Base-by-base conservation (phyloP, 1,140 invertebrate genomes). In the Zaprionus africanus region DNA sequence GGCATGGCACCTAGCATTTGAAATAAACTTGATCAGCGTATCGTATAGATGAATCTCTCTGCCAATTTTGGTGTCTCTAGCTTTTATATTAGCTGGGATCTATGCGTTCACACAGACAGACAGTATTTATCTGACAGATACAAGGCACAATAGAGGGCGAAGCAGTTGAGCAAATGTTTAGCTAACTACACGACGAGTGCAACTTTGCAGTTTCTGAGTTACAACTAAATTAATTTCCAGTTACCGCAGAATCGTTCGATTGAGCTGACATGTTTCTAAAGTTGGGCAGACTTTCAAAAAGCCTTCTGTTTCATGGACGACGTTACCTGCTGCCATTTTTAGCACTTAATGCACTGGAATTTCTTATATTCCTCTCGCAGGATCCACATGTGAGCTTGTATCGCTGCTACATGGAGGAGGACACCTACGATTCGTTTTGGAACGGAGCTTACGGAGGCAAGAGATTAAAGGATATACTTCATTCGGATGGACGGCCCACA, bases 391-490 rank as follows among this genome's bases (percentile, higher is more conserved):
- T n/a, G 5, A 28, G 31, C 5, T n/a, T 62, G 5, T 15, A 34
- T 56, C 53, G 15, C 13, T 65, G 63, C 24, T 65, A 57, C 17
- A 15, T 46, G 53, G 26, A 65, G 11, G 43, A 65, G 1, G 5
- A 31, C 41, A 19, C 1, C n/a, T 1, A 58, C 3, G 6, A 17
- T 26, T 56, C 12, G 36, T 22, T 7, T 7, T 53, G 34, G 62
- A 22, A 1, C n/a, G 2, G 2, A 1, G 41, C 41, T n/a, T 6
- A 36, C 26, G 22, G 24, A 15, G 13, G 4, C 22, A 41, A 4
- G 41, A 19, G 17, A 5, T 31, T 91, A 31, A 79, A 81, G 34
- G 82, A 92, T 78, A 76, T 92, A 7, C 53, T 92, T 17, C 51
- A 67, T n/a, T 61, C 61, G 1, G 63, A 83, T 38, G 69, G 62